These are phyloP conservation scores for Littorina saxatilis DNA, from an alignment of 1,140 invertebrate species.

Conservation along the genomic window DNA sequence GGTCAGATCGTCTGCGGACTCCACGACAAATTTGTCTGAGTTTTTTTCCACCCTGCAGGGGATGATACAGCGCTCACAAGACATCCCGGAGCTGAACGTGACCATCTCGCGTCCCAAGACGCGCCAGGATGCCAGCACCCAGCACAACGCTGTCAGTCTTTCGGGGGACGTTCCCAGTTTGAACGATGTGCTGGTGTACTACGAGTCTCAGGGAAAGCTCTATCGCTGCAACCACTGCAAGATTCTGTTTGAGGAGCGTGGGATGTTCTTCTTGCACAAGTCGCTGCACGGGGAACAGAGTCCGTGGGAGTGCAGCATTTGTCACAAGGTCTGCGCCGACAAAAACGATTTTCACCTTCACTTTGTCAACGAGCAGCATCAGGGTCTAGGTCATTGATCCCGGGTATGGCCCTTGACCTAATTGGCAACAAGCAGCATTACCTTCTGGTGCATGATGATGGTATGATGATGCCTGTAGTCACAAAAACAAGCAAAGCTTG, in stretches of 20 bases:
- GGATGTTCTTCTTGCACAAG: conserved; percentile 68
- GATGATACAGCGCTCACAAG: conserved; percentile 48
- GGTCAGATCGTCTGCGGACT: conserved; percentile 51
- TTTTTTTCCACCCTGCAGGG: conserved; percentile 55
- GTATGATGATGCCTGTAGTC: neutral
- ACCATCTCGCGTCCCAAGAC: conserved; percentile 44
- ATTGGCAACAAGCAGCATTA: neutral
- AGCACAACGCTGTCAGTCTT: conserved; percentile 47
- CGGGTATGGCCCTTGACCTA: no score
- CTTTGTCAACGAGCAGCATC: conserved; percentile 69
- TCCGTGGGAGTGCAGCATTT: conserved; percentile 70
- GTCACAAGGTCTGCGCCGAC: conserved; percentile 64
- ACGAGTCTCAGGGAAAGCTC: conserved; percentile 63
- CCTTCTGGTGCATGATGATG: neutral
- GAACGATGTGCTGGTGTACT: conserved; percentile 63
- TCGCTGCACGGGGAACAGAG: conserved; percentile 63
- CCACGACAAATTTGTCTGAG: conserved; percentile 58
- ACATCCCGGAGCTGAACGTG: conserved; percentile 49
- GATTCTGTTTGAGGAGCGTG: conserved; percentile 68
- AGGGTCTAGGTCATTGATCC: neutral
- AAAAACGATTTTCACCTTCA: conserved; percentile 70
- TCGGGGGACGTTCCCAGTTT: conserved; percentile 56
- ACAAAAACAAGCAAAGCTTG: no score
- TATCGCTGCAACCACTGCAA: conserved; percentile 66
- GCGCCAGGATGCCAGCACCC: conserved; percentile 44